Percentiles rank a stretch among this genome's conserved stretches.
phyloP scores from a whole-genome alignment of 1,140 invertebrate genomes.

The Leptestheria dahalacensis region DNA sequence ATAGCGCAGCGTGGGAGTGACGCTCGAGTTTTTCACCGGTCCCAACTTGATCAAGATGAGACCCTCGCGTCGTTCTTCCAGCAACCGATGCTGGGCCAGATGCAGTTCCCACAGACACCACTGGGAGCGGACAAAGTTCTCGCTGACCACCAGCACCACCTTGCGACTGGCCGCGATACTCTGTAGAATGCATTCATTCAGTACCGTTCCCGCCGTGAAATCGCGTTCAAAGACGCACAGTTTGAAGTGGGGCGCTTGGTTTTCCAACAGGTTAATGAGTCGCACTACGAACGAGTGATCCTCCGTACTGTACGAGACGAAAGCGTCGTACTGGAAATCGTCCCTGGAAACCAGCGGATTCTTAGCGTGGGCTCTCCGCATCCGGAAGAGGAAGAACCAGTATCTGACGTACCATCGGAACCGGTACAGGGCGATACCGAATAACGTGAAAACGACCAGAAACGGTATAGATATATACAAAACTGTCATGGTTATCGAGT shows the following conservation, averaged over 20 bases:
- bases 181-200: constrained; percentile 41
- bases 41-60: constrained; percentile 42
- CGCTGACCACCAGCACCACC: constrained; percentile 43
- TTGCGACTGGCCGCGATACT: constrained; percentile 41
- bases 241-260: constrained; percentile 34
- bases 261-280: constrained; percentile 39
- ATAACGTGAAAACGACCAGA: constrained; percentile 22
- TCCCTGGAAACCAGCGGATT: not conserved
- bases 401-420: constrained; percentile 35
- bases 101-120: constrained; percentile 51
- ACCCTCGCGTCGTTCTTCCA: constrained; percentile 34
- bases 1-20: constrained; percentile 39
- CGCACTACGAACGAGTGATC: constrained; percentile 41
- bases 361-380: constrained; percentile 28
- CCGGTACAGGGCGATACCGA: constrained; percentile 25
- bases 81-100: constrained; percentile 32
- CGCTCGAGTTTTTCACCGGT: constrained; percentile 32
- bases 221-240: constrained; percentile 48
- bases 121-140: constrained; percentile 43
- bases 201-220: constrained; percentile 42
- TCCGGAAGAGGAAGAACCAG: constrained; percentile 35
- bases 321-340: constrained; percentile 42
- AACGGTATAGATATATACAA: constrained; percentile 28
- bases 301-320: constrained; percentile 46
- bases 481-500: constrained; percentile 27